These are phyloP conservation scores for Goniozus legneri DNA, from an alignment of 1,140 invertebrate species.

Conservation along the genomic window DNA sequence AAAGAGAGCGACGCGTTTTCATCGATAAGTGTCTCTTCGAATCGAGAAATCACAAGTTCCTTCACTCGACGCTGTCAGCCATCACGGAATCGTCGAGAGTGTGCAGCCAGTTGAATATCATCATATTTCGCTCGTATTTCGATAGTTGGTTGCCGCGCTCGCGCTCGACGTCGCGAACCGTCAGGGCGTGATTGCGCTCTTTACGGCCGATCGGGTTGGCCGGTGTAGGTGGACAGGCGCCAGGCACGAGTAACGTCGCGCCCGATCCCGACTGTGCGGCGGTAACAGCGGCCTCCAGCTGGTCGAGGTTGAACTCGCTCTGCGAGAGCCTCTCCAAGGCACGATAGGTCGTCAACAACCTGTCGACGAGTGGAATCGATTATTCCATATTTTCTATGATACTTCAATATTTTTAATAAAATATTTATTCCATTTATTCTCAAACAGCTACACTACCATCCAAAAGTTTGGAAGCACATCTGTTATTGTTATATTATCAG, in stretches of 20 bases:
- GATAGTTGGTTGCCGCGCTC: constrained; percentile 79
- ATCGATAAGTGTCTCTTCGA: no score
- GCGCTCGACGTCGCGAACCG: constrained; percentile 74
- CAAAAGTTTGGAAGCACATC: no score
- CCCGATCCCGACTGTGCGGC: constrained; percentile 47
- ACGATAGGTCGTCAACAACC: constrained; percentile 76
- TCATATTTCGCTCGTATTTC: constrained; percentile 87
- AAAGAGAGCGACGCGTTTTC: no score
- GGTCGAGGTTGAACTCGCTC: constrained; percentile 77
- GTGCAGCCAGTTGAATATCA: constrained; percentile 90
- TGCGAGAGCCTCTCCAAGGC: constrained; percentile 77
- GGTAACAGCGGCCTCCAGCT: constrained; percentile 61
- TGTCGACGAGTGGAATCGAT: constrained; percentile 20
- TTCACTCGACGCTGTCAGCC: constrained; percentile 55
- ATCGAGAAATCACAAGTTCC: no score
- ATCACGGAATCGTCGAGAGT: constrained; percentile 70
- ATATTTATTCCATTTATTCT: not conserved
- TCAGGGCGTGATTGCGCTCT: constrained; percentile 60
- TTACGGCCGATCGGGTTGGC: constrained; percentile 25
- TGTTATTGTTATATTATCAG: no score
- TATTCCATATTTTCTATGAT: not conserved
- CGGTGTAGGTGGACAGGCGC: constrained; percentile 34
- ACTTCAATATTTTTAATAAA: not conserved
- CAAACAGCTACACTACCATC: no score
- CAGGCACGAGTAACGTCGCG: constrained; percentile 57